phyloP scores from a whole-genome alignment of 2,797 vertebrate genomes.

The Psittacula derbiana region DNA sequence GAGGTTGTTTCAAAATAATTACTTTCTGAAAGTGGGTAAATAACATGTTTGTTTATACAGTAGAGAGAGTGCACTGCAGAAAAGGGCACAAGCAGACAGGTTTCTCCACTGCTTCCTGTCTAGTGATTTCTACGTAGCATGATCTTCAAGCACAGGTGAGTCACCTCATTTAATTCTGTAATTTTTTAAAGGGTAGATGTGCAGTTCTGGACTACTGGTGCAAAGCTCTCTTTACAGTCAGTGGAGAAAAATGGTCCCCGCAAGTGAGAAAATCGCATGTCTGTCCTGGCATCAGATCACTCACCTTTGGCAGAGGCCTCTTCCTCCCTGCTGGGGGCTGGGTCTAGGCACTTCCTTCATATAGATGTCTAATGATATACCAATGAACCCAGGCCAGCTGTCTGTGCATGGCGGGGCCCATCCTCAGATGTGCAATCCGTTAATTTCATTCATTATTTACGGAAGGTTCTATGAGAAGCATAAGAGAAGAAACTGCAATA shows the following conservation, averaged over 20 bases:
- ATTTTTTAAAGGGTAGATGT: background rate
- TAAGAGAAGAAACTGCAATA: background rate
- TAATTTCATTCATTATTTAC: background rate
- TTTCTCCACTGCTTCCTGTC: background rate
- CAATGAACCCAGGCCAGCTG: background rate
- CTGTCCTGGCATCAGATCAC: background rate
- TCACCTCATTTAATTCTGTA: background rate
- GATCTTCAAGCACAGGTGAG: background rate
- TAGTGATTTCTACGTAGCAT: background rate
- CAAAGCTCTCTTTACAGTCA: background rate
- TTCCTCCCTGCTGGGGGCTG: background rate
- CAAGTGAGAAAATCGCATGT: background rate
- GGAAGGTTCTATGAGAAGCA: background rate
- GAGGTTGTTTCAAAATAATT: constrained; percentile 8
- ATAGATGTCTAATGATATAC: background rate
- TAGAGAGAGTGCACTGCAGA: background rate
- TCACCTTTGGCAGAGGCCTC: background rate
- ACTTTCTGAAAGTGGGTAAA: background rate
- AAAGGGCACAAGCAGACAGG: background rate
- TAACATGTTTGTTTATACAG: background rate
- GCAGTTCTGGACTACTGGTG: background rate
- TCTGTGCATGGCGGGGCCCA: background rate
- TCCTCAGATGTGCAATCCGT: background rate
- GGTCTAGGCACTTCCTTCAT: background rate
- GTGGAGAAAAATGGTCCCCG: background rate